A percentile compares a stretch with the other conserved stretches of the same genome.
These are phyloP conservation scores for Australoheros facetus DNA, from an alignment of 2,797 vertebrate genomes.

Conservation along the genomic window DNA sequence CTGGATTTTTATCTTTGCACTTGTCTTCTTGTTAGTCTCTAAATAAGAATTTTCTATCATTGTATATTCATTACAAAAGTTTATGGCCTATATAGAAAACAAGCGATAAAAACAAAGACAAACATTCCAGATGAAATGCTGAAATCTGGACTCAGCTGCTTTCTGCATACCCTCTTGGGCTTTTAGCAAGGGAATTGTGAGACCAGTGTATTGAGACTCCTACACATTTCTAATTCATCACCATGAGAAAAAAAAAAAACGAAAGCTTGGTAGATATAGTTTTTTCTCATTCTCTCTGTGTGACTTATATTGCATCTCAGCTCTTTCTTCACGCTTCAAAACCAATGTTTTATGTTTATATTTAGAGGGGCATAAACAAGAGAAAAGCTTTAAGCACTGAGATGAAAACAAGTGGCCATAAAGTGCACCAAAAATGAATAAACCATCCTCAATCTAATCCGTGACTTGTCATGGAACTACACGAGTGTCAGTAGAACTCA, in stretches of 20 bases:
- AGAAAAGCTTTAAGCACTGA: constrained; percentile 71
- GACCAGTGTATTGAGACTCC: constrained; percentile 67
- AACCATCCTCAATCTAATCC: constrained; percentile 76
- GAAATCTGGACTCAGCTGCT: constrained; percentile 51
- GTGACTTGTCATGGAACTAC: constrained; percentile 69
- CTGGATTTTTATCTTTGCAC: constrained; percentile 53
- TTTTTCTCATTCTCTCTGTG: constrained; percentile 17
- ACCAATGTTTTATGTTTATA: constrained; percentile 79
- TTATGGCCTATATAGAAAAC: constrained; percentile 55
- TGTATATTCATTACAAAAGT: constrained; percentile 59
- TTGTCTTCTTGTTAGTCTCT: constrained; percentile 37
- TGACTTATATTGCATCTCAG: constrained; percentile 69
- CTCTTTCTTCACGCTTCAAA: constrained; percentile 77
- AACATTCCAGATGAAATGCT: constrained; percentile 61
- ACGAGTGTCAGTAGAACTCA: constrained; percentile 67
- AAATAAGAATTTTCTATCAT: constrained; percentile 46
- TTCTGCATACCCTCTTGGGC: constrained; percentile 46
- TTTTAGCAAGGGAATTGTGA: constrained; percentile 71
- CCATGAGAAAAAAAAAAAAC: constrained; percentile 34
- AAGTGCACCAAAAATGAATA: constrained; percentile 76
- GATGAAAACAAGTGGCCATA: constrained; percentile 75
- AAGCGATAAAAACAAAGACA: constrained; percentile 50
- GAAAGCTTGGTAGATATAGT: constrained; percentile 31
- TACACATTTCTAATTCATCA: constrained; percentile 80
- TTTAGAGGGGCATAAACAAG: constrained; percentile 72